Evolutionary conservation across 2,113 vertebrate species (phyloP).

Genomic region (Dasyprocta punctata): DNA sequence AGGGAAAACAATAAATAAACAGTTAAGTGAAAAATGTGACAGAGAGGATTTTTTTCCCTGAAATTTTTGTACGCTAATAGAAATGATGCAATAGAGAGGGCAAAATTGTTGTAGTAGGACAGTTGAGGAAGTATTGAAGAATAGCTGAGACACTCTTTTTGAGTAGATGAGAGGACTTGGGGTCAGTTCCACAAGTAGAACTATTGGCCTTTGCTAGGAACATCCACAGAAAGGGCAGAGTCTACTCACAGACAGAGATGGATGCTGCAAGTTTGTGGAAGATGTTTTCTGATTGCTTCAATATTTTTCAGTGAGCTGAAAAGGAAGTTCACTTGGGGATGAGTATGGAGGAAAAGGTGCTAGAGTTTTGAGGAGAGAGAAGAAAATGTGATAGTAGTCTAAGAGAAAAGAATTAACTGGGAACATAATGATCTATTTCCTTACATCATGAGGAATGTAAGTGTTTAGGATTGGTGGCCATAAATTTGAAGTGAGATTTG

Average conservation of each 20-base stretch:
- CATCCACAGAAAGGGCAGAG: neutral
- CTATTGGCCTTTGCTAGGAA: neutral
- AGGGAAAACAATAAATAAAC: neutral
- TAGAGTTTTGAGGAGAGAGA: neutral
- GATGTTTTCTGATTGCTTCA: neutral
- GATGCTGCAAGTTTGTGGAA: neutral
- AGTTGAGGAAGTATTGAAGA: neutral
- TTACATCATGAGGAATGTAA: neutral
- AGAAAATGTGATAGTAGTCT: neutral
- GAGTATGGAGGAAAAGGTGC: neutral
- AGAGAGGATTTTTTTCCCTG: neutral
- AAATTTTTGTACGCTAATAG: neutral
- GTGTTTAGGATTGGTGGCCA: neutral
- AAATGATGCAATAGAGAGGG: neutral
- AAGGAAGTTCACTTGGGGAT: neutral
- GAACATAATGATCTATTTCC: neutral
- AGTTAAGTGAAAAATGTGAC: neutral
- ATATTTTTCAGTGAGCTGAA: neutral
- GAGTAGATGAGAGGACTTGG: neutral
- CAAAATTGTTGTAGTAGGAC: neutral
- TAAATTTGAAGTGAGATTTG: neutral
- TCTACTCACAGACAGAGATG: neutral
- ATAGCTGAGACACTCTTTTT: neutral
- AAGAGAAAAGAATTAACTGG: neutral
- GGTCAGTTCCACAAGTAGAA: neutral